phyloP scores from a whole-genome alignment of 1,140 invertebrate species.

The Megalonaias nervosa region DNA sequence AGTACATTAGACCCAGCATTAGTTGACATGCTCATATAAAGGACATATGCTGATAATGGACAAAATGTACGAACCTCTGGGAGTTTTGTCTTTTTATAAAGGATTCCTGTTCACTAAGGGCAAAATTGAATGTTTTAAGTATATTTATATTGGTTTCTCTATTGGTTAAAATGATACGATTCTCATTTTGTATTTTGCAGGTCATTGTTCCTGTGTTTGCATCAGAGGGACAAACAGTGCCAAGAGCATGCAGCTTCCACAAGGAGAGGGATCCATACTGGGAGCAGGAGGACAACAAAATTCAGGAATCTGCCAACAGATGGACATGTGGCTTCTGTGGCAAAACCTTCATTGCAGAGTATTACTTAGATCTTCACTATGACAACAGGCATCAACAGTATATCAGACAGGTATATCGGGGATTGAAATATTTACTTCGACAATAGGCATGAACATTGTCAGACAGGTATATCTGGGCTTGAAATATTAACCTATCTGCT shows the following conservation, averaged over 20 bases:
- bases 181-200: conserved; percentile 67
- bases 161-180: conserved; percentile 9
- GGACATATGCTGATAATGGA: no score
- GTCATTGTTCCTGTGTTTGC: conserved; percentile 92
- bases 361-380: conserved; percentile 91
- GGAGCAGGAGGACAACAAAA: conserved; percentile 79
- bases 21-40: no score
- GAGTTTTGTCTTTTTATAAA: no score
- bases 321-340: conserved; percentile 95
- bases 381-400: conserved; percentile 89
- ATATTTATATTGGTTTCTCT: no score
- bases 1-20: no score
- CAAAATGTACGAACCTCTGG: no score
- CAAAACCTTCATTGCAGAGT: conserved; percentile 92
- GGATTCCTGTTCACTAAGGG: no score
- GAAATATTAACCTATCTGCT: no score
- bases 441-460: conserved; percentile 83
- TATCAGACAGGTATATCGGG: conserved; percentile 82
- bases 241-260: conserved; percentile 91
- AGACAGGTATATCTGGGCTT: conserved; percentile 61
- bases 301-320: conserved; percentile 77
- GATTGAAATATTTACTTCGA: conserved; percentile 79
- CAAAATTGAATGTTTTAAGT: no score
- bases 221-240: conserved; percentile 85
- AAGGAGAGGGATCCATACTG: conserved; percentile 88